Evolutionary conservation across 2,888 invertebrate species (phyloP).

Genomic region (Drosophila kuntzei): DNA sequence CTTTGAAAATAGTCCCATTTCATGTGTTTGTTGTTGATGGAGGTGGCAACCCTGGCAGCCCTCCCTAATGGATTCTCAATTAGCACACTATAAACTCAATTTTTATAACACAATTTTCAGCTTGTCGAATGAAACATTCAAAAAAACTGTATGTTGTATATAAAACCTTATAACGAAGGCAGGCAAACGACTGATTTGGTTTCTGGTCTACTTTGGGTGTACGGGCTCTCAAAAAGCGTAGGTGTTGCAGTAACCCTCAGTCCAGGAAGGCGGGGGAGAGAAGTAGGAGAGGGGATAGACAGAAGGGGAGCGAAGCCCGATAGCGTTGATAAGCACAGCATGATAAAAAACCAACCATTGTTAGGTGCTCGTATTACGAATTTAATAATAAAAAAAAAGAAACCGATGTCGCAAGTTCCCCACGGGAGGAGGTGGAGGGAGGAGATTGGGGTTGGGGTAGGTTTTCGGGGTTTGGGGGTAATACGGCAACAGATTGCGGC

Average conservation of each 20-base stretch:
- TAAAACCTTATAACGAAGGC: conserved; percentile 22
- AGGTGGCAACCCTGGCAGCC: conserved; percentile 7
- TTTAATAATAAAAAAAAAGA: conserved; percentile 61
- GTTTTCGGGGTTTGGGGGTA: conserved; percentile 12
- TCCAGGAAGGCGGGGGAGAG: not conserved
- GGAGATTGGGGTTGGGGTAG: not conserved
- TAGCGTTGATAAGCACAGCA: conserved; percentile 50
- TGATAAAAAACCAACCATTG: conserved; percentile 56
- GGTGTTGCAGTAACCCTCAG: conserved; percentile 46
- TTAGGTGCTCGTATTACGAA: conserved; percentile 55
- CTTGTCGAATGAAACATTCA: not conserved
- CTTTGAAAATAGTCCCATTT: conserved; percentile 74
- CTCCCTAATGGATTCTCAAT: conserved; percentile 54
- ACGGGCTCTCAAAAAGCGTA: conserved; percentile 11
- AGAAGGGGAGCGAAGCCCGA: conserved; percentile 45
- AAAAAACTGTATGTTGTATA: conserved; percentile 5
- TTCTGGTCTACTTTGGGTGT: conserved; percentile 15
- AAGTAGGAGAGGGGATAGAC: not conserved
- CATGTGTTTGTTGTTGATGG: conserved; percentile 1
- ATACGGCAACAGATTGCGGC: conserved; percentile 26
- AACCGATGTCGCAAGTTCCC: conserved; percentile 46
- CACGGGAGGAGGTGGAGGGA: not conserved
- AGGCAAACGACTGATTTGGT: conserved; percentile 47
- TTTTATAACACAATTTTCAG: not conserved
- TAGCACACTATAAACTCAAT: conserved; percentile 18